Evolutionary conservation across 2,888 invertebrate species (phyloP).

Genomic region (Druceiella hillmani): DNA sequence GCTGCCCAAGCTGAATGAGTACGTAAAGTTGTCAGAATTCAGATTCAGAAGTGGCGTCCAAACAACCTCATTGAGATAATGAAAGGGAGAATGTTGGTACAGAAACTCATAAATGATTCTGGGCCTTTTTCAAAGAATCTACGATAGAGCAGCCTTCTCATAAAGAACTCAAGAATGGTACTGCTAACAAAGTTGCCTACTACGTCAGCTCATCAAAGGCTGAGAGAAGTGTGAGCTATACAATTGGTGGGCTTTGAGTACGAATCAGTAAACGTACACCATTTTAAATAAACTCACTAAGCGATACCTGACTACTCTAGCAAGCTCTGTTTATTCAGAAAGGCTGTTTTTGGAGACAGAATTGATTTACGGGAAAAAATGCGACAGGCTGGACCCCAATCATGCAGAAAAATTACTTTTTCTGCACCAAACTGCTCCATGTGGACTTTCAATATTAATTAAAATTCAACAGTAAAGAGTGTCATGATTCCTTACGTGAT

Average conservation of each 20-base stretch:
- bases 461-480: no score
- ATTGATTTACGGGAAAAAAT: no score
- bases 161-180: constrained; percentile 10
- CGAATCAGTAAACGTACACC: constrained; percentile 9
- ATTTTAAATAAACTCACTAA: no score
- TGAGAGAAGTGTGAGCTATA: constrained; percentile 8
- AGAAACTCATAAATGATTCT: constrained; percentile 9
- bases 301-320: constrained; percentile 10
- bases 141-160: constrained; percentile 8
- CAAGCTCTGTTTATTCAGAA: constrained; percentile 12
- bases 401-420: no score
- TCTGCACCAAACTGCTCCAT: background rate
- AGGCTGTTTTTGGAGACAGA: no score
- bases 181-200: constrained; percentile 10
- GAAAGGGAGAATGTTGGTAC: constrained; percentile 8
- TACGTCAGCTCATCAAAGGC: constrained; percentile 11
- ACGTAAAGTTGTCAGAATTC: constrained; percentile 4
- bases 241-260: constrained; percentile 9
- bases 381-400: no score
- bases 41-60: no score
- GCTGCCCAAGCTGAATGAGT: no score
- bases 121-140: no score
- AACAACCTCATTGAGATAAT: no score
- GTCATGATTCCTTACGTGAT: no score
- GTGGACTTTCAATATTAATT: constrained; percentile 5